phyloP scores from a whole-genome alignment of 1,140 invertebrate genomes.

The Drosophila suzukii region DNA sequence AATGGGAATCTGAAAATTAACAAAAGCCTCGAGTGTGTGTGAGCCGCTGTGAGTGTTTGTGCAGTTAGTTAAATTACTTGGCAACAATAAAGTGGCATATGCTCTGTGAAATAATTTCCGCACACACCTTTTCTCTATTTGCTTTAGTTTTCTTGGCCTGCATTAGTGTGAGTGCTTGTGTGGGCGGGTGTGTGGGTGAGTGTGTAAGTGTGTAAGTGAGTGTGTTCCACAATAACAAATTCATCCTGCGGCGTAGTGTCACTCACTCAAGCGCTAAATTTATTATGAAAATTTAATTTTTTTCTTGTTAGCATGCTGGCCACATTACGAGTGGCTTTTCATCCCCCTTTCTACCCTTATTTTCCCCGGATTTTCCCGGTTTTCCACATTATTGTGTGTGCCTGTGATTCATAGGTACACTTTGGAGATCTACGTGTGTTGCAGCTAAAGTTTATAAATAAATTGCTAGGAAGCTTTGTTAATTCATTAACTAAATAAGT shows the following conservation, averaged over 20 bases:
- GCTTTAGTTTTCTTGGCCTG: constrained; percentile 3
- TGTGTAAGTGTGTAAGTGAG: neutral
- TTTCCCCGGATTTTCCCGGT: too few relatives aligned
- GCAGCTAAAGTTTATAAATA: constrained; percentile 37
- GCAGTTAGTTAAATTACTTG: constrained; percentile 79
- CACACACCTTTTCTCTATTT: constrained; percentile 5
- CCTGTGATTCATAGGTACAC: constrained; percentile 37
- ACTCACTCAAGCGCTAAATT: constrained; percentile 60
- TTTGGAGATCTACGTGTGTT: constrained; percentile 33
- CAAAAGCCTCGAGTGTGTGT: constrained; percentile 32
- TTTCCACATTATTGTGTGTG: constrained; percentile 3
- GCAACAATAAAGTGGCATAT: constrained; percentile 79
- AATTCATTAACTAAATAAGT: constrained; percentile 36
- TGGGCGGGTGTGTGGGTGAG: neutral
- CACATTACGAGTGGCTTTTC: constrained; percentile 18
- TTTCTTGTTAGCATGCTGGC: constrained; percentile 47
- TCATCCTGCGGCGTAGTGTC: constrained; percentile 55
- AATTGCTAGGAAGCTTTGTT: constrained; percentile 23
- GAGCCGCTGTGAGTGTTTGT: constrained; percentile 32
- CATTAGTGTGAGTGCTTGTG: neutral
- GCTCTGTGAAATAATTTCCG: constrained; percentile 70
- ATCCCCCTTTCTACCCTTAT: neutral
- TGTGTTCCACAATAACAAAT: constrained; percentile 35
- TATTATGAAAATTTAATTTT: constrained; percentile 75
- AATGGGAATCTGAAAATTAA: constrained; percentile 50